phyloP scores from a whole-genome alignment of 2,888 invertebrate species.

The Chydorus sphaericus region DNA sequence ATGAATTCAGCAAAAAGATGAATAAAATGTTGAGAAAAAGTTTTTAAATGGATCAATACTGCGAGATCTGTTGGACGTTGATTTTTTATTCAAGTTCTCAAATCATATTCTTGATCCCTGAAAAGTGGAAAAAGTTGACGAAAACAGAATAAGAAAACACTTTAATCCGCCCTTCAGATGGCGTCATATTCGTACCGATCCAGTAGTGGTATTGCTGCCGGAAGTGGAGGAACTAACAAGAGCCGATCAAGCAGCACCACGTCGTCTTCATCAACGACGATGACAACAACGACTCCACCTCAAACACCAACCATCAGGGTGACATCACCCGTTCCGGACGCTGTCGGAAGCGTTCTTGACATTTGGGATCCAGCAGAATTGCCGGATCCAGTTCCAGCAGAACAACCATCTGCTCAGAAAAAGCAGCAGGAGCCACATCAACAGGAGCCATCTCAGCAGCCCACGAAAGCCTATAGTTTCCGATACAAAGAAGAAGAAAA shows the following conservation, averaged over 20 bases:
- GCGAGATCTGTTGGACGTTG: too few relatives aligned
- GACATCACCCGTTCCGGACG: constrained; percentile 13
- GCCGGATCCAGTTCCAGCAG: not conserved
- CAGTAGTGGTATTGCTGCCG: too few relatives aligned
- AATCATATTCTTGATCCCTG: too few relatives aligned
- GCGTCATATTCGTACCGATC: not conserved
- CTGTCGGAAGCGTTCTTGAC: constrained; percentile 5
- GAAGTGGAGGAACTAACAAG: not conserved
- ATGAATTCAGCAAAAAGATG: too few relatives aligned
- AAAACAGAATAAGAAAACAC: too few relatives aligned
- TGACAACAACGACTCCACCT: not conserved
- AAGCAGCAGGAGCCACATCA: not conserved
- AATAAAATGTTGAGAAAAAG: too few relatives aligned
- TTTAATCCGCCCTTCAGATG: too few relatives aligned
- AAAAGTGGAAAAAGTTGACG: too few relatives aligned
- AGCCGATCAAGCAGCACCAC: not conserved
- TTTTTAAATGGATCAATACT: too few relatives aligned
- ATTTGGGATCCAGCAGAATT: constrained; percentile 12
- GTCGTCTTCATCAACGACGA: not conserved
- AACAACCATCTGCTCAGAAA: not conserved
- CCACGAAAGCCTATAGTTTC: not conserved
- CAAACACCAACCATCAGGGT: constrained; percentile 9
- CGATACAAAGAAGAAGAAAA: too few relatives aligned
- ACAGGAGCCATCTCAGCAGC: not conserved
- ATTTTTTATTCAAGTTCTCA: too few relatives aligned